Conservation (phyloP, 2,113 vertebrate genomes). For the Myotis davidii region DNA sequence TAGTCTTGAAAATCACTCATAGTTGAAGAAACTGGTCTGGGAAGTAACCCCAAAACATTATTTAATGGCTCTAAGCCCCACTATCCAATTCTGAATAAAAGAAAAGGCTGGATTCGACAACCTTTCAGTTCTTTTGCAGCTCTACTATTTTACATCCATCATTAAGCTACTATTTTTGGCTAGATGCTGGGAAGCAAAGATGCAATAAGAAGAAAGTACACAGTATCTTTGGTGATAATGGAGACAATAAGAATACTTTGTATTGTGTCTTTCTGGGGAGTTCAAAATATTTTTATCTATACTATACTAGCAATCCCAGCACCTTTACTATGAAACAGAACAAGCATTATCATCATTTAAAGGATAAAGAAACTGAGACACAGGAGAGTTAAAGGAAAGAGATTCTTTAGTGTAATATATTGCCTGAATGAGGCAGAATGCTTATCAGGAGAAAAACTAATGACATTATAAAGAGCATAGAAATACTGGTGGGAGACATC, state of each 20-base stretch:
- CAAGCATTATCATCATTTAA: slow-evolving; percentile 61
- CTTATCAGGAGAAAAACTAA: slow-evolving; percentile 64
- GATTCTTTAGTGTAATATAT: slow-evolving; percentile 46
- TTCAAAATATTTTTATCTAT: slow-evolving; percentile 63
- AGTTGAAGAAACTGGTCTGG: slow-evolving; percentile 8
- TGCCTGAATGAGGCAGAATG: slow-evolving; percentile 37
- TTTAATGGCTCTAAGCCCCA: background rate
- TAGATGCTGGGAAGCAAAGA: background rate
- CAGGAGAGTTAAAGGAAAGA: slow-evolving; percentile 51
- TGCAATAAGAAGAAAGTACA: background rate
- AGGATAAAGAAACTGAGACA: slow-evolving; percentile 60
- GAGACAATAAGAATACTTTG: slow-evolving; percentile 16
- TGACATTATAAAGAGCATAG: slow-evolving; percentile 9
- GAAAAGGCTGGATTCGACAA: background rate
- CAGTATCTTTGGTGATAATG: slow-evolving; percentile 41
- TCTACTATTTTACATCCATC: slow-evolving; percentile 42
- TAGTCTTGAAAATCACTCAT: background rate
- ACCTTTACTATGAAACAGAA: slow-evolving; percentile 37
- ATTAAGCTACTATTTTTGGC: slow-evolving; percentile 16
- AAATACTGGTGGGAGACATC: background rate
- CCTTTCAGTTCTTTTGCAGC: background rate
- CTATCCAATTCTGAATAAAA: background rate
- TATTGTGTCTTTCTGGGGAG: slow-evolving; percentile 42
- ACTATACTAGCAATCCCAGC: slow-evolving; percentile 55
- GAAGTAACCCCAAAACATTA: background rate